These are phyloP conservation scores for Uria aalge DNA, from an alignment of 2,113 vertebrate genomes.

Conservation along the genomic window DNA sequence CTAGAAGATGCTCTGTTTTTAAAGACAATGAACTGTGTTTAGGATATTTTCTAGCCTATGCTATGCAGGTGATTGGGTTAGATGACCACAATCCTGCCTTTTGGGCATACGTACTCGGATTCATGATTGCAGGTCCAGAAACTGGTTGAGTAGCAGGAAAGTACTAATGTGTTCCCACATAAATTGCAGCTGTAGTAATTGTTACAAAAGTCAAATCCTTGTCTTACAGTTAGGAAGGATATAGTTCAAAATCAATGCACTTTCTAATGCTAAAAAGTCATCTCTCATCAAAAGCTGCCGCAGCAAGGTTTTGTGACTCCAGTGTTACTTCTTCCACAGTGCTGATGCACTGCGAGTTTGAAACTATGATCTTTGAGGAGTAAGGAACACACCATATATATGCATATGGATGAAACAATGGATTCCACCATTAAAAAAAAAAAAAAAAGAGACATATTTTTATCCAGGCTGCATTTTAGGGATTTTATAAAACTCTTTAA, in stretches of 20 bases:
- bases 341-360: background rate
- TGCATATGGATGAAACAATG: background rate
- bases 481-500: background rate
- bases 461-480: background rate
- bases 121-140: background rate
- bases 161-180: background rate
- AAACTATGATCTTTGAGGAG: background rate
- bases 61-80: background rate
- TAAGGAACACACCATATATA: background rate
- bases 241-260: background rate
- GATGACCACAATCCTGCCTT: background rate
- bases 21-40: background rate
- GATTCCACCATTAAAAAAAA: background rate
- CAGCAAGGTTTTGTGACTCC: background rate
- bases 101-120: accelerated
- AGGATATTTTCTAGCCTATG: background rate
- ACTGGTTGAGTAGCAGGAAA: background rate
- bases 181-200: background rate
- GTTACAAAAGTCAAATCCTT: background rate
- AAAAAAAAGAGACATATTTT: background rate
- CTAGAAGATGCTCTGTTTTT: background rate
- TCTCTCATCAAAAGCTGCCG: background rate
- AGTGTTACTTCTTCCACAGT: background rate
- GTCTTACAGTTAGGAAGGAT: background rate
- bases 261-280: background rate